A percentile compares a stretch with the other conserved stretches of the same genome.
Conservation (phyloP, 1,140 invertebrate genomes). For the Antheraea mylitta region DNA sequence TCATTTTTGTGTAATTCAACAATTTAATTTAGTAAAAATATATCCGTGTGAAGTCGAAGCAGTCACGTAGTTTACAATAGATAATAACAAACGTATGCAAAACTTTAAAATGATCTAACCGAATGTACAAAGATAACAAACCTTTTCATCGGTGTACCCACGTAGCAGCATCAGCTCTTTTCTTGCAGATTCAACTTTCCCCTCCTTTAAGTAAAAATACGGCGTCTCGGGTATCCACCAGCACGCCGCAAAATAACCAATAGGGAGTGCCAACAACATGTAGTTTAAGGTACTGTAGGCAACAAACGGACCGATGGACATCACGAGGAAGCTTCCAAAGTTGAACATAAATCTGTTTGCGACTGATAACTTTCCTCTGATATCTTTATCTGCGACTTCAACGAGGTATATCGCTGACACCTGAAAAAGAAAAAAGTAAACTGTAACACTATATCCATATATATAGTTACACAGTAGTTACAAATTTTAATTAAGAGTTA, state of each 20-base stretch:
- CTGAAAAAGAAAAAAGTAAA: slow-evolving; percentile 39
- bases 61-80: no score
- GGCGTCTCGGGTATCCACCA: slow-evolving; percentile 87
- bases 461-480: no score
- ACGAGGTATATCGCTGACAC: slow-evolving; percentile 80
- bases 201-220: slow-evolving; percentile 80
- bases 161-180: slow-evolving; percentile 60
- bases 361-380: slow-evolving; percentile 81
- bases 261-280: slow-evolving; percentile 50
- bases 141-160: slow-evolving; percentile 49
- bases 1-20: no score
- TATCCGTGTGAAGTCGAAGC: no score
- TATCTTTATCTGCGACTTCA: slow-evolving; percentile 82
- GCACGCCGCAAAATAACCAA: slow-evolving; percentile 79
- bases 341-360: slow-evolving; percentile 83
- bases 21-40: no score
- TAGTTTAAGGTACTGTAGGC: slow-evolving; percentile 68
- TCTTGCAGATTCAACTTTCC: slow-evolving; percentile 59
- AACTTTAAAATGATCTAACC: no score
- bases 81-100: no score
- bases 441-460: no score
- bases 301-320: slow-evolving; percentile 71
- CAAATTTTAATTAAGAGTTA: no score
- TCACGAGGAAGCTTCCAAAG: slow-evolving; percentile 79
- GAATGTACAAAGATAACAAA: slow-evolving; percentile 27